These are phyloP conservation scores for Apis cerana DNA, from an alignment of 1,140 invertebrate species.

Conservation along the genomic window DNA sequence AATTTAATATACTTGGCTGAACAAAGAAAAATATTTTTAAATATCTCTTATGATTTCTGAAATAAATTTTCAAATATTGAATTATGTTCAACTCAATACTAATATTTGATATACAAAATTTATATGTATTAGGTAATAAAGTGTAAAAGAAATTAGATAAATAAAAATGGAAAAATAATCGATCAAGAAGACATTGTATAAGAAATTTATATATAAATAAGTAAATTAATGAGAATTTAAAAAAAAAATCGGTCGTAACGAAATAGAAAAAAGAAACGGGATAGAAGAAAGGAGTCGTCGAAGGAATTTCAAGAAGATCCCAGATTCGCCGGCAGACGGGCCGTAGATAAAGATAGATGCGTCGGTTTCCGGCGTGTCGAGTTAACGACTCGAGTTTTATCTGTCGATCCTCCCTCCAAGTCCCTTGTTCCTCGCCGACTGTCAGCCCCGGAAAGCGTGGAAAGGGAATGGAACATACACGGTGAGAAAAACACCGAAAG, in stretches of 20 bases:
- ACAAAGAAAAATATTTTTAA: too few relatives aligned
- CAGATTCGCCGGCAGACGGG: constrained; percentile 51
- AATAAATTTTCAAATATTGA: too few relatives aligned
- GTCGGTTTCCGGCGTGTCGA: constrained; percentile 78
- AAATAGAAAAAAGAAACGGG: neutral
- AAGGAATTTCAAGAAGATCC: constrained; percentile 62
- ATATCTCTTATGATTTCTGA: too few relatives aligned
- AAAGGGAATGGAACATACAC: constrained; percentile 28
- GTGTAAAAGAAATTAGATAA: rapidly evolving
- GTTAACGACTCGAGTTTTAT: constrained; percentile 78
- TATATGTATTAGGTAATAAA: too few relatives aligned
- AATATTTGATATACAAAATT: too few relatives aligned
- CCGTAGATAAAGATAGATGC: constrained; percentile 79
- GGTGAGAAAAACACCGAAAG: constrained; percentile 17
- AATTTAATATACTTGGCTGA: too few relatives aligned
- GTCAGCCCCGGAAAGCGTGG: constrained; percentile 21
- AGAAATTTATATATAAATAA: neutral
- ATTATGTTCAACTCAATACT: too few relatives aligned
- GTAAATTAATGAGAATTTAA: too few relatives aligned
- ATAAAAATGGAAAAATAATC: too few relatives aligned
- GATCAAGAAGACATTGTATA: too few relatives aligned
- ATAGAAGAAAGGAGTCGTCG: constrained; percentile 32
- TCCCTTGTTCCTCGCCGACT: constrained; percentile 47
- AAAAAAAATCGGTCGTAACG: neutral
- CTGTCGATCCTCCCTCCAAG: constrained; percentile 58